Conservation (phyloP, 2,888 invertebrate species). For the Eurytoma californica region DNA sequence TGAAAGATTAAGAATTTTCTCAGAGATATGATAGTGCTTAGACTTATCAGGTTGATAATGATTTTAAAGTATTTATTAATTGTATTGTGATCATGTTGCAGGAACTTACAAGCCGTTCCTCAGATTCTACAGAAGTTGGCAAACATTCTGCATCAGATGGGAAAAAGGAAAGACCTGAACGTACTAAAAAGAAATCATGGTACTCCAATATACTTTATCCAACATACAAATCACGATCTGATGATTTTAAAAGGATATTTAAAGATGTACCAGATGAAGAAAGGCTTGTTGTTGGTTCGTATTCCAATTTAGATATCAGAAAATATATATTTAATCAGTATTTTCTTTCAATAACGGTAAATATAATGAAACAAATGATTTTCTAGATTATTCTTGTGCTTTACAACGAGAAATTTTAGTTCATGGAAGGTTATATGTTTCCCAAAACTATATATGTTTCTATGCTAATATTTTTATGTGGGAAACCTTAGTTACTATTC, state of each 20-base stretch:
- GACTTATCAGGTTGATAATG: conserved; percentile 44
- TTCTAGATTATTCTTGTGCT: conserved; percentile 96
- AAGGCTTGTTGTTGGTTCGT: conserved; percentile 91
- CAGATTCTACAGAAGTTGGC: conserved; percentile 69
- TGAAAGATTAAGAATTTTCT: conserved; percentile 28
- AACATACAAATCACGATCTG: conserved; percentile 94
- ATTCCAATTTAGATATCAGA: conserved; percentile 29
- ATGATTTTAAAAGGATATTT: conserved; percentile 94
- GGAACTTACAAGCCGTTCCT: conserved; percentile 70
- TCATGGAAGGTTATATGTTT: conserved; percentile 96
- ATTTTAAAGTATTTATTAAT: conserved; percentile 24
- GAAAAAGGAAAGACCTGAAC: conserved; percentile 74
- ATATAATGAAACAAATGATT: conserved; percentile 56
- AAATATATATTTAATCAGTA: conserved; percentile 9
- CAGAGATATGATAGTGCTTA: conserved; percentile 38
- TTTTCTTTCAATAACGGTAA: conserved; percentile 24
- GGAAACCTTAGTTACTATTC: conserved; percentile 91
- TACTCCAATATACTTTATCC: conserved; percentile 93
- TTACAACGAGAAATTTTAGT: conserved; percentile 96
- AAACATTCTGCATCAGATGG: conserved; percentile 66
- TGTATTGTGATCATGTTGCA: conserved; percentile 55
- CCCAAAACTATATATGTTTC: conserved; percentile 96
- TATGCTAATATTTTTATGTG: conserved; percentile 98
- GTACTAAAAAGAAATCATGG: conserved; percentile 85
- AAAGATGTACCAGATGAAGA: conserved; percentile 94